These are phyloP conservation scores for Copsychus sechellarum DNA, from an alignment of 2,113 vertebrate genomes.

Conservation along the genomic window DNA sequence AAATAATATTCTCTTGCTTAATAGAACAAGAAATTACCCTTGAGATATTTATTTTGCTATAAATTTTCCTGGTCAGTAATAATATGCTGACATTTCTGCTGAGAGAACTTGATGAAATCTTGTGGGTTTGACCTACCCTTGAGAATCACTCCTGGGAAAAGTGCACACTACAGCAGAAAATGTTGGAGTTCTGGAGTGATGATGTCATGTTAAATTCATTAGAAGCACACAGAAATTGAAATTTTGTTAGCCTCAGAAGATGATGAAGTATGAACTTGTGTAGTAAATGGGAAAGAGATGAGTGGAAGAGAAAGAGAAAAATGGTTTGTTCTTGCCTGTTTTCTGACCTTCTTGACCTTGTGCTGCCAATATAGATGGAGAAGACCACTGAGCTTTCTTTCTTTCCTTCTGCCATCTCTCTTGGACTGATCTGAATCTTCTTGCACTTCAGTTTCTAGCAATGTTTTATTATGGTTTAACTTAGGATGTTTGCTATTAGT, in stretches of 20 bases:
- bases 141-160: conserved; percentile 38
- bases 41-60: conserved; percentile 51
- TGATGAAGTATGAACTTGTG: neutral
- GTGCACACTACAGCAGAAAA: neutral
- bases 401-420: neutral
- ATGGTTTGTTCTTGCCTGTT: neutral
- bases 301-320: neutral
- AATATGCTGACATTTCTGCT: conserved; percentile 56
- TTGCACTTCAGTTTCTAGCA: neutral
- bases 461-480: neutral
- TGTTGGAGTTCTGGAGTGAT: neutral
- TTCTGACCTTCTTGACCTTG: neutral
- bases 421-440: neutral
- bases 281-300: neutral
- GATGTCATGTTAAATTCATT: conserved; percentile 36
- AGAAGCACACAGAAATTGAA: neutral
- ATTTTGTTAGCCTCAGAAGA: neutral
- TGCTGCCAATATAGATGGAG: accelerated
- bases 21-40: conserved; percentile 44
- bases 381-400: neutral
- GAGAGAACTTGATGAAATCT: conserved; percentile 51
- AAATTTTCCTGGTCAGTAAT: conserved; percentile 48
- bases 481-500: neutral
- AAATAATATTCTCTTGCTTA: conserved; percentile 30
- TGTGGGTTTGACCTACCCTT: conserved; percentile 52